Evolutionary conservation across 2,797 vertebrate species (phyloP), one percentile per base, ranked within the genome.

Genomic region (Ataeniobius toweri): DNA sequence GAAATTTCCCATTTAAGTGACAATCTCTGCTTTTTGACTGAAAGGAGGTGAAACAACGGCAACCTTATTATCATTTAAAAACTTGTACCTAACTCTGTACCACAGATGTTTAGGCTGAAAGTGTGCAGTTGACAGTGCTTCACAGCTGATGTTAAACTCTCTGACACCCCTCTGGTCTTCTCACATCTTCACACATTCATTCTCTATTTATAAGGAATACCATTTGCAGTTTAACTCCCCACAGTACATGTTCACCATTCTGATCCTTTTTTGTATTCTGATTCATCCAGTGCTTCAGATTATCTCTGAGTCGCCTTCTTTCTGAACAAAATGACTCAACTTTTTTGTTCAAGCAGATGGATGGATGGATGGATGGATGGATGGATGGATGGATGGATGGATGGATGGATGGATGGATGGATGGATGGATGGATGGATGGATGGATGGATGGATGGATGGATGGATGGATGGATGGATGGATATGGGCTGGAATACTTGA

Each of bases 121-220:
- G 74, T 18, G 56, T 70, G 61, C 83, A 80, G 81, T 73, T 16
- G 77, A 81, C 75, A 55, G 39, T 2, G 20, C 78, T 75, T 85
- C 75, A 76, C 5, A 76, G 80, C 65, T 8, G 0, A 86, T 88
- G 82, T 91, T 83, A 88, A 90, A 89, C 77, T 53, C 44, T 70
- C 8, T 44, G 2, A 73, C 41, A 55, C 79, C 86, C 72, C 75
- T 88, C 77, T 84, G 84, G 78, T 85, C 75, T 69, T 83, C 79
- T 68, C 63, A 84, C 75, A 9, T 56, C 83, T 88, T 75, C 79
- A 83, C 71, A 67, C 59, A 70, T 82, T 83, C 75, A 75, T 89
- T 76, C 84, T 82, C 85, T 84, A 81, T 88, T 89, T 85, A 83
- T 86, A 74, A 48, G 6, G 75, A 79, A 71, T 36, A 68, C 88